Percentiles rank a stretch among this genome's conserved stretches.
These are phyloP conservation scores for Monoplex corrugatus DNA, from an alignment of 2,888 invertebrate genomes.

Conservation along the genomic window DNA sequence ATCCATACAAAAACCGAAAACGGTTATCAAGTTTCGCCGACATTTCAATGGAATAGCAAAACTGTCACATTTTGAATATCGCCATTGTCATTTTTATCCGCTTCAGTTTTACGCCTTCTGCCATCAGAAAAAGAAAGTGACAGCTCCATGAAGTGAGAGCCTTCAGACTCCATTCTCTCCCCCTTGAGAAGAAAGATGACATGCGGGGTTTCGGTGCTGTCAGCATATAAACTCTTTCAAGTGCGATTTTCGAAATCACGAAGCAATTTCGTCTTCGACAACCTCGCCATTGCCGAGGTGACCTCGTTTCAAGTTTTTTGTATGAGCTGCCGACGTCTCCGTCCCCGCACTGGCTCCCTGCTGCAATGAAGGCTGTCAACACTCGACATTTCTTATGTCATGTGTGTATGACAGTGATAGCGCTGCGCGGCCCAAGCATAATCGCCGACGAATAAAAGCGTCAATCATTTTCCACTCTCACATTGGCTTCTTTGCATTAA, in stretches of 20 bases:
- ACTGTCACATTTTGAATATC: not conserved
- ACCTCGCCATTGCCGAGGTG: not conserved
- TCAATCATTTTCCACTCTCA: constrained; percentile 48
- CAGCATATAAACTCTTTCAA: not conserved
- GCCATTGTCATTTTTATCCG: not conserved
- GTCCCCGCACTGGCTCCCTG: not conserved
- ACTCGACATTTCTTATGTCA: constrained; percentile 45
- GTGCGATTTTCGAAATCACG: constrained; percentile 36
- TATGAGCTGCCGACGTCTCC: constrained; percentile 9
- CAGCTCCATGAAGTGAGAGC: not conserved
- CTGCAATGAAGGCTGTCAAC: constrained; percentile 33
- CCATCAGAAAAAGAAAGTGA: not conserved
- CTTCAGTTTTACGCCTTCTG: not conserved
- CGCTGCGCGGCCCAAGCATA: constrained; percentile 38
- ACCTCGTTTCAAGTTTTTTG: constrained; percentile 15
- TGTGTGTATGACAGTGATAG: constrained; percentile 48
- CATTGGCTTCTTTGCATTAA: constrained; percentile 52
- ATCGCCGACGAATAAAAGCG: constrained; percentile 47
- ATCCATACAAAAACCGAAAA: too few species aligned
- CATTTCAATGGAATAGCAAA: too few species aligned
- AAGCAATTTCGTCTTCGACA: constrained; percentile 35
- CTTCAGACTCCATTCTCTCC: not conserved
- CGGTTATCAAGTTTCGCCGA: not conserved
- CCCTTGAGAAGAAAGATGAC: not conserved
- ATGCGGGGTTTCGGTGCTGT: not conserved